Base-by-base conservation (phyloP, 2,888 invertebrate species). In the Odontocolon sp. region DNA sequence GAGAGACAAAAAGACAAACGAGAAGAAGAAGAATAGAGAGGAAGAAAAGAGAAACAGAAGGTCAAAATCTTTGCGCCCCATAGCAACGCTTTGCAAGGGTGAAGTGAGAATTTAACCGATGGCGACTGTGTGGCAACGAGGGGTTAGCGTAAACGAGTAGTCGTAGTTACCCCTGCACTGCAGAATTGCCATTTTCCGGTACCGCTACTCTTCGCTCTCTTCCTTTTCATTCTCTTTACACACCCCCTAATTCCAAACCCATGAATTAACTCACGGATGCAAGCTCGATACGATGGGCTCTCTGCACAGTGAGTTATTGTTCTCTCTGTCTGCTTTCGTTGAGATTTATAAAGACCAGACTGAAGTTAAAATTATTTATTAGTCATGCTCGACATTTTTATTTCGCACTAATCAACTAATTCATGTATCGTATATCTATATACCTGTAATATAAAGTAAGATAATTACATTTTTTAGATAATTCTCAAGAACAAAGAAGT, bases 161-260 rank as follows among this genome's bases (percentile, higher is more conserved):
- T 78, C 78, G 79, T 84, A 84, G 86, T 85, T 83, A 79, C 80
- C 84, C 84, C 18, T 9, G 83, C 84, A 84, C 80, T 86, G 88
- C 84, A 83, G 84, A 85, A 87, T 88, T 85, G 87, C 86, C 85
- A 85, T 86, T 87, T 88, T 85, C 86, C 85, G 84, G 59, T 80
- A 74, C 80, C 82, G 85, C 84, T 77, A 83, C 84, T 87, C n/a
- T 26, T 45, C 26, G 31, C 42, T 3, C 63, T 50, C 23, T 79
- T 50, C 79, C 69, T 77, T 80, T 81, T 54, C 82, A 82, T 80
- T 84, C 84, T 85, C 77, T 8, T 38, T 16, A 2, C 5, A n/a
- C 31, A 31, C 21, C 86, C 85, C 86, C 82, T 87, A 87, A 87
- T 87, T 86, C 86, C 86, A 81, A 73, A 75, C 81, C 85, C 82